phyloP scores from a whole-genome alignment of 2,888 invertebrate genomes.

The Syrista parreyssii region DNA sequence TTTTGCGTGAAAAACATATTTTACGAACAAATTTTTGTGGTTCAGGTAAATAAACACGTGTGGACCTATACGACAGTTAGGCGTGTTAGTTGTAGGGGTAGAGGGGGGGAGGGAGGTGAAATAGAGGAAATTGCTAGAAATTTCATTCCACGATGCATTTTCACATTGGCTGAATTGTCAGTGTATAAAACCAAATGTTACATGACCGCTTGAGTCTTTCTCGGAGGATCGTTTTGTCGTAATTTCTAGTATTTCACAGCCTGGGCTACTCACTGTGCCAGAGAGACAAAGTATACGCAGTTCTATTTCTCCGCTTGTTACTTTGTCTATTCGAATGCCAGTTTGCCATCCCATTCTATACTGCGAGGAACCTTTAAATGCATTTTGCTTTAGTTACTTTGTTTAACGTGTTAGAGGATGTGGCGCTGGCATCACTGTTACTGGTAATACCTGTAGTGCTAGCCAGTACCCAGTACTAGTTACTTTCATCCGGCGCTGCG shows the following conservation, averaged over 20 bases:
- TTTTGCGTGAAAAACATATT: neutral
- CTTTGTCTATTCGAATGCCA: neutral
- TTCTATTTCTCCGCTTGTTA: neutral
- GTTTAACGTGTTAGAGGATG: neutral
- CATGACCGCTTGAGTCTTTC: neutral
- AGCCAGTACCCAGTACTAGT: neutral
- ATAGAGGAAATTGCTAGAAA: neutral
- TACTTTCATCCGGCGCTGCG: neutral
- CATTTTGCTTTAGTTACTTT: neutral
- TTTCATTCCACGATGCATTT: neutral
- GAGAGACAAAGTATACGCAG: neutral
- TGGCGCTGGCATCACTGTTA: neutral
- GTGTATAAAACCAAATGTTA: neutral
- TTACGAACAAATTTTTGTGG: neutral
- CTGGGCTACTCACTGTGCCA: too few species aligned
- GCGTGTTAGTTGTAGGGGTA: neutral
- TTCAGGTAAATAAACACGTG: too few species aligned
- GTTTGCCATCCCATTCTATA: neutral
- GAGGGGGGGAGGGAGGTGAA: fast-evolving
- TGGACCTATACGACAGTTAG: neutral
- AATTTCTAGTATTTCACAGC: neutral
- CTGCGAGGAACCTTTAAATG: neutral
- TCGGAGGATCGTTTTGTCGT: neutral
- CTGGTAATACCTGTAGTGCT: neutral
- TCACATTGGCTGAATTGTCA: neutral